Base-by-base conservation (phyloP, 2,113 vertebrate species). In the Proterorhinus semilunaris region DNA sequence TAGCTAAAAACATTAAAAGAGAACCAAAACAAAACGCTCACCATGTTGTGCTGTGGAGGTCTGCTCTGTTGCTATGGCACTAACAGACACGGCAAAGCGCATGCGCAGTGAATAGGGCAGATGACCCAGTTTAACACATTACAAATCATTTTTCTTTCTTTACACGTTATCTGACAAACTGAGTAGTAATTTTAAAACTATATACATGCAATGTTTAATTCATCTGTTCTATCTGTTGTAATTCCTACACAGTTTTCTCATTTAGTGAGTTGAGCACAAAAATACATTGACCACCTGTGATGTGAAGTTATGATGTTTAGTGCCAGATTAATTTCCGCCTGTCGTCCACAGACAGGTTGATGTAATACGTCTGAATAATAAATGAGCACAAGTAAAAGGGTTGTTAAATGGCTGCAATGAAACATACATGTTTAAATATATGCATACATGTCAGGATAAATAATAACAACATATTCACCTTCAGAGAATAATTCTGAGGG, bases 21-120 rank as follows among this genome's bases (percentile, higher is more conserved):
- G 13, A 27, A n/a, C 5, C 3, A 5, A 21, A 68, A 36, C 27
- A 43, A 17, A 51, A 48, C 36, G 54, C 82, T 85, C 66, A 87
- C 88, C 87, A 88, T 90, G 77, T 75, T 76, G 57, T 51, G 27
- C 46, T 51, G 16, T 42, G 54, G 69, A 76, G 48, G 71, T 67
- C 49, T 48, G 2, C 63, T 58, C 51, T 27, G 88, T 90, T 88
- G 83, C 88, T 86, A 90, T 87, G 88, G 78, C 61, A 81, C 48
- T 68, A 36, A 55, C 10, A 50, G 64, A 16, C 43, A 6, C 6
- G 0, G 15, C n/a, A 2, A 10, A 57, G 78, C 87, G 83, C 82
- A 0, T 76, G 88, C 85, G 86, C 69, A 78, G 2, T 45, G 3
- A 1, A 12, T 2, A 42, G 13, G 11, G 11, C 2, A 48, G 1